These are phyloP conservation scores for Cladopsammia gracilis DNA, from an alignment of 64 coral and sea anemone species.

Conservation along the genomic window DNA sequence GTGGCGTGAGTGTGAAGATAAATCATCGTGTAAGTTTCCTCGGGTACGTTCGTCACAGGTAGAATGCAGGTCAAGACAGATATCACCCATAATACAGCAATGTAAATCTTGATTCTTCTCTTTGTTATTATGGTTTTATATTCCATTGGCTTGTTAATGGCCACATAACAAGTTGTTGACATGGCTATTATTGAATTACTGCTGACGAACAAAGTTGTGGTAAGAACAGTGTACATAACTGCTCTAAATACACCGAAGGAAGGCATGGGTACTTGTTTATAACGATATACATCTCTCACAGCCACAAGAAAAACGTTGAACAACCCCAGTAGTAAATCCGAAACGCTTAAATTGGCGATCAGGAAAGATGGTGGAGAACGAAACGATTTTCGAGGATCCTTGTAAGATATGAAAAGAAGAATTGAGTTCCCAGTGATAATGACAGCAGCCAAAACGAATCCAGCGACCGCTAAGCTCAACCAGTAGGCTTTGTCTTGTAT, in stretches of 20 bases:
- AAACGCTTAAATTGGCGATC: slow-evolving; percentile 15
- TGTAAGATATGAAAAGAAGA: slow-evolving; percentile 15
- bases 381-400: slow-evolving; percentile 1
- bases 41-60: not conserved
- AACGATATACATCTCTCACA: slow-evolving; percentile 30
- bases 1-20: slow-evolving; percentile 26
- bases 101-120: slow-evolving; percentile 20
- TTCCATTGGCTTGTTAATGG: slow-evolving; percentile 21
- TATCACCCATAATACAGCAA: slow-evolving; percentile 12
- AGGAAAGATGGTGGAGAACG: not conserved
- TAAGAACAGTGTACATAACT: not conserved
- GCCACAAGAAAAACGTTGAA: slow-evolving; percentile 21
- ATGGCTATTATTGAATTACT: slow-evolving; percentile 2
- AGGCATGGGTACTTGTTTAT: not conserved
- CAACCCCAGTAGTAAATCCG: slow-evolving; percentile 2
- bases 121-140: slow-evolving; percentile 13
- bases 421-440: not conserved
- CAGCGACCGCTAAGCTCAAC: not conserved
- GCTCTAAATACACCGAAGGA: not conserved
- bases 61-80: slow-evolving; percentile 10
- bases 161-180: slow-evolving; percentile 12
- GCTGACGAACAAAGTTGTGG: not conserved
- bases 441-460: not conserved
- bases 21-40: slow-evolving; percentile 31
- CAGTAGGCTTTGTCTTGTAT: not conserved